Evolutionary conservation across 2,888 invertebrate genomes (phyloP).

Genomic region (Cantharis rufa): DNA sequence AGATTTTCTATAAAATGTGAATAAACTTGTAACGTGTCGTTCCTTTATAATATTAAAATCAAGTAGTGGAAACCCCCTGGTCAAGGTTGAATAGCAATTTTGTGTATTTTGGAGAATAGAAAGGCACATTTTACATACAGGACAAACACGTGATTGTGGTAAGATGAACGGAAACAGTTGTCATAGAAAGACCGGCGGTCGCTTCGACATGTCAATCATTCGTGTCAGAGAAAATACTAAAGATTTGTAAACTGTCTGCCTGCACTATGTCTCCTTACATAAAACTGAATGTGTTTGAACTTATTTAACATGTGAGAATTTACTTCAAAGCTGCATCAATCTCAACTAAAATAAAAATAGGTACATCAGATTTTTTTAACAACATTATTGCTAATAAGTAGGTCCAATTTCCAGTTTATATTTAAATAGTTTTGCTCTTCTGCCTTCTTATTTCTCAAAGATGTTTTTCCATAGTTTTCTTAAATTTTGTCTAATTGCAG

Average conservation of each 20-base stretch:
- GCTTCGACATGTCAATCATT: slow-evolving; percentile 41
- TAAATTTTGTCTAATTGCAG: no score
- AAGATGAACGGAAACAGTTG: slow-evolving; percentile 41
- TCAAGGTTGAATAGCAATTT: slow-evolving; percentile 11
- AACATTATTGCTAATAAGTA: not conserved
- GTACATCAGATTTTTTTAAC: not conserved
- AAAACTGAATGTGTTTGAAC: not conserved
- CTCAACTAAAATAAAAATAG: not conserved
- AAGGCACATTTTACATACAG: slow-evolving; percentile 26
- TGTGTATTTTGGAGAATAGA: slow-evolving; percentile 20
- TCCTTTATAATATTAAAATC: slow-evolving; percentile 15
- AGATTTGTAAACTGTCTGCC: slow-evolving; percentile 23
- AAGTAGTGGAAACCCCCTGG: not conserved
- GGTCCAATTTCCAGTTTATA: not conserved
- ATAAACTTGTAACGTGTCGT: slow-evolving; percentile 3
- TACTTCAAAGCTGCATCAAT: not conserved
- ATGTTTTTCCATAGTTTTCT: no score
- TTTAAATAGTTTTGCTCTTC: not conserved
- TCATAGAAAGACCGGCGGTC: slow-evolving; percentile 38
- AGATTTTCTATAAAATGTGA: not conserved
- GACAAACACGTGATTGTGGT: slow-evolving; percentile 37
- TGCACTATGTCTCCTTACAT: slow-evolving; percentile 11
- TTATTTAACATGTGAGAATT: not conserved
- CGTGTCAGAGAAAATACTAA: slow-evolving; percentile 35
- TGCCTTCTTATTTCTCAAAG: no score